Evolutionary conservation across 2,888 invertebrate species (phyloP), one percentile per base, ranked within the genome.

Genomic region (Chrysomela aeneicollis): DNA sequence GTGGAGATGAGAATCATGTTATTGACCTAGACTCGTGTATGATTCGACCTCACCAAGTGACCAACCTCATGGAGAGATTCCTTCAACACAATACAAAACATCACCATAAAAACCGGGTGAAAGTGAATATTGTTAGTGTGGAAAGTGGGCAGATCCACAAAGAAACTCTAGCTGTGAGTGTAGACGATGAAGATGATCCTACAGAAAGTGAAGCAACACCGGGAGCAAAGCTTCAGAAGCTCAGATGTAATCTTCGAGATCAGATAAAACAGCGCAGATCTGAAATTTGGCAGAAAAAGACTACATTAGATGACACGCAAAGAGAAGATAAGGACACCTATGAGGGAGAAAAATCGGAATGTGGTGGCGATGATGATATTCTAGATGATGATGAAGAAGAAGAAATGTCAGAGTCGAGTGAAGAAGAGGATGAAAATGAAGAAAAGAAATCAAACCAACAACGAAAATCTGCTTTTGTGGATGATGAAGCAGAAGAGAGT

Each of bases 191-290:
- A 70, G 82, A 59, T 73, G 80, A 81, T 17, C 69, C 75, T 60
- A 76, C 64, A 63, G 74, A 71, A 53, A 79, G 84, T 15, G 83
- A 83, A 37, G 84, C 83, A 32, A 87, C 89, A 77, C 91, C 93
- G 47, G 93, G 95, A 0, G 88, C 88, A 1, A 90, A 89, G 72
- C 86, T 91, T 69, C 79, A 86, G n/a, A 88, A 87, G 72, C 82
- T 95, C 58, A 90, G 90, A 77, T 87, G 89, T 66, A 88, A 90
- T 67, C 84, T 95, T 1, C 87, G 90, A 75, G 84, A 86, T 12
- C 85, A 90, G 81, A 94, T 95, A 76, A 88, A 88, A 1, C 86
- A 87, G 68, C 90, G 89, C 74, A 84, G 93, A 55, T 87, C 89
- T 42, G 85, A 90, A 64, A 89, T 92, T 72, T 88, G 93, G 88